Evolutionary conservation across 2,888 invertebrate species (phyloP), one percentile per base, ranked within the genome.

Genomic region (Apodemia duryi): DNA sequence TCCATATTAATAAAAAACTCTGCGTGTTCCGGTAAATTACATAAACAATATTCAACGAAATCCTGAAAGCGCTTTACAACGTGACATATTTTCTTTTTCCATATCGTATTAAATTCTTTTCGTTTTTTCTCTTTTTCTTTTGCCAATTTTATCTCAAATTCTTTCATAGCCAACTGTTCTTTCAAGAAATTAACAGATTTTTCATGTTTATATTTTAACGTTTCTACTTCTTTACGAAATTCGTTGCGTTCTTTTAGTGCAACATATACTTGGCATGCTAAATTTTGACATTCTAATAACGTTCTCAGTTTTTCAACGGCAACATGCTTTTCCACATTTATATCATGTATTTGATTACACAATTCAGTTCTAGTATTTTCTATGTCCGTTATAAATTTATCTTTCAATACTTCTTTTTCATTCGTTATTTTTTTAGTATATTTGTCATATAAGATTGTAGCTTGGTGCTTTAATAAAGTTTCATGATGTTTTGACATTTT

Each of bases 1-100:
- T 91, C 91, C 78, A 89, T 82, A 62, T 91, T 85, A 54, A 86
- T 77, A 69, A 91, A 90, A 73, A 90, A 91, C 1, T 90, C 90
- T 1, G 87, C 86, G 63, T 89, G 80, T 21, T 88, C 85, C 2
- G 91, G 91, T 62, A 90, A 67, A 28, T 74, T 72, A 35, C 83
- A 79, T n/a, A 91, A 69, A 66, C 84, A 85, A 69, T 84, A 88
- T n/a, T 77, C 73, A 29, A 88, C 83, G 71, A 91, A 90, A 64
- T 77, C 72, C 78, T 90, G 90, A 66, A 91, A 86, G 66, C 78
- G 81, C 71, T 86, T 89, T 21, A 91, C 81, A n/a, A 89, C 81
- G 67, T 80, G 80, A 69, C 85, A 87, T 11, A 90, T 74, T 79
- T 89, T 91, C 69, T 79, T 83, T 71, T 82, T 75, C 90, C 91